phyloP scores from a whole-genome alignment of 2,888 invertebrate genomes.

The Sthenelais limicola region DNA sequence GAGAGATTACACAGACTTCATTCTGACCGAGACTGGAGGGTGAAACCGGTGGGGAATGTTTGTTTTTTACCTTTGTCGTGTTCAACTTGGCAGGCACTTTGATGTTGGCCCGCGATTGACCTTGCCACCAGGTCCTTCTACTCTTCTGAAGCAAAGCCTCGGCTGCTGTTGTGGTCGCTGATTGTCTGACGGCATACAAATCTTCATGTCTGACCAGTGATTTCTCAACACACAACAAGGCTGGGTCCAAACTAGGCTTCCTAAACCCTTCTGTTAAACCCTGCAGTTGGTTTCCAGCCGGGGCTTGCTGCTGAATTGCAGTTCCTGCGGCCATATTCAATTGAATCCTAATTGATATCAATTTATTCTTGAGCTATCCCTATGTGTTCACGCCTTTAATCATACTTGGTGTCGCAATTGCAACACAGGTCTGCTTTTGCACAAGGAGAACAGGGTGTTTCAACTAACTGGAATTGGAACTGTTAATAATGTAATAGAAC shows the following conservation, averaged over 20 bases:
- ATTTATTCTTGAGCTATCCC: too few species aligned
- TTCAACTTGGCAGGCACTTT: constrained; percentile 21
- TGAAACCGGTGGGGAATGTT: background rate
- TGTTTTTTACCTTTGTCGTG: background rate
- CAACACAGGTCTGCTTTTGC: too few species aligned
- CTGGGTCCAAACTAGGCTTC: constrained; percentile 6
- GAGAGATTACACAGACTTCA: constrained; percentile 29
- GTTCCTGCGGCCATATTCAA: too few species aligned
- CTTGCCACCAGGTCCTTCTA: constrained; percentile 20
- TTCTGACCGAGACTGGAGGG: constrained; percentile 3
- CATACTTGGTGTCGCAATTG: too few species aligned
- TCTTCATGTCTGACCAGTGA: background rate
- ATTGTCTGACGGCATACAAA: constrained; percentile 10
- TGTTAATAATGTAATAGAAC: too few species aligned
- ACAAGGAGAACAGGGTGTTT: too few species aligned
- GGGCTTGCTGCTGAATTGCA: too few species aligned
- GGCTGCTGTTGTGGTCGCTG: constrained; percentile 25
- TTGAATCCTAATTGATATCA: too few species aligned
- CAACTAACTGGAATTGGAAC: too few species aligned
- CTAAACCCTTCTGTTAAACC: too few species aligned
- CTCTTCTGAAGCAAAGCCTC: constrained; percentile 13
- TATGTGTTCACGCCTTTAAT: too few species aligned
- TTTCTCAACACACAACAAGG: constrained; percentile 24
- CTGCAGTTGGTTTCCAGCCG: too few species aligned
- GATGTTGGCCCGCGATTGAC: constrained; percentile 17